Percentiles rank a stretch among this genome's conserved stretches.
These are phyloP conservation scores for Knipowitschia caucasica DNA, from an alignment of 2,797 vertebrate species.

Conservation along the genomic window DNA sequence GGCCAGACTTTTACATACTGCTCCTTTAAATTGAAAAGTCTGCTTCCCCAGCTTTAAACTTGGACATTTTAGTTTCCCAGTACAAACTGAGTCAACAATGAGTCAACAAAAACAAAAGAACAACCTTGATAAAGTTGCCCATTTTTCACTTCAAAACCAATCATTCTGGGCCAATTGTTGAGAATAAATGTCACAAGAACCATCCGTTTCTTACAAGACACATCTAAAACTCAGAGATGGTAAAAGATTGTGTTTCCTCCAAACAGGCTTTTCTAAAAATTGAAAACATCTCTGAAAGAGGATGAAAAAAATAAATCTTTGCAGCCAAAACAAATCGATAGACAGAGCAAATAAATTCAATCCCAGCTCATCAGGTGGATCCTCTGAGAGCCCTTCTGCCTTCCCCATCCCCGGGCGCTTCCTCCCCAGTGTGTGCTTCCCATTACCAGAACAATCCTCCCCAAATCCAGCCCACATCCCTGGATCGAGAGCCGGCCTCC, in stretches of 20 bases:
- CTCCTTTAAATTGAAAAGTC: too few relatives aligned
- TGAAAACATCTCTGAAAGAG: slow-evolving; percentile 40
- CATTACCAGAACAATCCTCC: slow-evolving; percentile 71
- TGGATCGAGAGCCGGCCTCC: slow-evolving; percentile 28
- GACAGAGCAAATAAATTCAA: slow-evolving; percentile 75
- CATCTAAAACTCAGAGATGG: slow-evolving; percentile 64
- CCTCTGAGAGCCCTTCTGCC: slow-evolving; percentile 57
- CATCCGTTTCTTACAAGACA: slow-evolving; percentile 46
- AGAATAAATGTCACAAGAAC: too few relatives aligned
- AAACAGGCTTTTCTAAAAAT: slow-evolving; percentile 67
- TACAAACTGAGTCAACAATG: too few relatives aligned
- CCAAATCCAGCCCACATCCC: slow-evolving; percentile 70
- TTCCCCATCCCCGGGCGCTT: background rate
- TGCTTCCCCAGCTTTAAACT: too few relatives aligned
- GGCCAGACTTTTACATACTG: too few relatives aligned
- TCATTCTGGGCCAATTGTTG: too few relatives aligned
- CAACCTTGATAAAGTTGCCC: too few relatives aligned
- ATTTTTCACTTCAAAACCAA: too few relatives aligned
- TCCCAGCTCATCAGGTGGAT: slow-evolving; percentile 70
- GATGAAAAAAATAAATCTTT: slow-evolving; percentile 19
- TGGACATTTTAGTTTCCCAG: too few relatives aligned
- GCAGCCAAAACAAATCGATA: slow-evolving; percentile 77
- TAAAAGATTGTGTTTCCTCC: slow-evolving; percentile 59
- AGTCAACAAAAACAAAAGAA: too few relatives aligned
- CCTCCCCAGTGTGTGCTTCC: slow-evolving; percentile 56